Evolutionary conservation across 2,888 invertebrate genomes (phyloP), one percentile per base, ranked within the genome.

Genomic region (Ophion obscuratus): DNA sequence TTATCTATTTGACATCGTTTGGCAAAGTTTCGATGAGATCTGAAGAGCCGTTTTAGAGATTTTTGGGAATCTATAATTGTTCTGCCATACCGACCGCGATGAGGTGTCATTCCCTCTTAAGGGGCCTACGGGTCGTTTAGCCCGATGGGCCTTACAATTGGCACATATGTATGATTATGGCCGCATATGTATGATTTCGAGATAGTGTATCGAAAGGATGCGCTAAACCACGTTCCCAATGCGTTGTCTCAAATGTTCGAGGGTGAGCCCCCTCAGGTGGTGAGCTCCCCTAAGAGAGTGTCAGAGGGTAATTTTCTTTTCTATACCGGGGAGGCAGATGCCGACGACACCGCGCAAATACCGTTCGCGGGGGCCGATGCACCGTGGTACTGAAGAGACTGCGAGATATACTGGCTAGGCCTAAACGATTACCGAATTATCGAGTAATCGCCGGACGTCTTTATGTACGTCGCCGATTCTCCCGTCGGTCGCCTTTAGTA

Each of bases 161-260:
- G 44, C 78, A 5, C 27, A 71, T n/a, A n/a, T n/a, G n/a, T n/a
- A n/a, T n/a, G n/a, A n/a, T n/a, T n/a, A n/a, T n/a, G n/a, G n/a
- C n/a, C n/a, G n/a, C n/a, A n/a, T n/a, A n/a, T n/a, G 2, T 81
- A 83, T 44, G 78, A 83, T 10, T 80, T 74, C 9, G 68, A 44
- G 2, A 66, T 86, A 0, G 27, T 68, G 1, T 76, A 83, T 27
- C 78, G 78, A 9, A 75, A 61, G 82, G 88, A 68, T 2, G 66
- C 68, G 40, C 90, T 88, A 62, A 88, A 91, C 7, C 88, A 87
- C 59, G 75, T 71, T 78, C 81, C 24, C 78, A 85, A 64, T 85
- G 79, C 79, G 2, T n/a, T 81, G 0, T 82, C 79, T 4, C 77
- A 77, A 2, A 80, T 67, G 59, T 81, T 40, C 10, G 81, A 81